Conservation (phyloP, 2,797 vertebrate genomes). For the Glyptemys insculpta region DNA sequence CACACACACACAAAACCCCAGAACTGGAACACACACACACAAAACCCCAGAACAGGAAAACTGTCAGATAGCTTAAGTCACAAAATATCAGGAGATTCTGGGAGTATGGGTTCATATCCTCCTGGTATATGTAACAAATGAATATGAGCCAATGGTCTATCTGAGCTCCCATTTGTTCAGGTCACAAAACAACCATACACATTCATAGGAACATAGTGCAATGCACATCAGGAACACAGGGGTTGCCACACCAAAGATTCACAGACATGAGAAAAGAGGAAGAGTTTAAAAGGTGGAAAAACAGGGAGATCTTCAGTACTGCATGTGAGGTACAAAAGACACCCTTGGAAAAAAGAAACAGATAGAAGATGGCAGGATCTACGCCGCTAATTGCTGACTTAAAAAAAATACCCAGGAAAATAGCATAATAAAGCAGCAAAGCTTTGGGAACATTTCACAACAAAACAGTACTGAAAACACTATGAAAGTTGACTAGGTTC, state of each 20-base stretch:
- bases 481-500: neutral
- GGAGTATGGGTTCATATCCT: neutral
- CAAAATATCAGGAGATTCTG: fast-evolving
- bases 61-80: neutral
- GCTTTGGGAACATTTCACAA: neutral
- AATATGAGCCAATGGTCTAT: neutral
- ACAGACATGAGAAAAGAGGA: neutral
- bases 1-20: no score
- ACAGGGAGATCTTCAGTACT: neutral
- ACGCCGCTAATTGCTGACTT: neutral
- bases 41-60: neutral
- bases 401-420: neutral
- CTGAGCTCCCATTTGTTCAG: neutral
- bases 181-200: neutral
- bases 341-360: neutral
- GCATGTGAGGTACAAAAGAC: neutral
- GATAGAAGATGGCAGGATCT: neutral
- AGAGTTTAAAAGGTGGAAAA: neutral
- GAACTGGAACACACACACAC: no score
- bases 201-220: neutral
- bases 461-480: neutral
- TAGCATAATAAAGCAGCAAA: neutral
- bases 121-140: neutral
- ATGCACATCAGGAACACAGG: neutral
- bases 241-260: neutral